phyloP scores from a whole-genome alignment of 2,797 vertebrate genomes.

The Enteromius paludinosus region DNA sequence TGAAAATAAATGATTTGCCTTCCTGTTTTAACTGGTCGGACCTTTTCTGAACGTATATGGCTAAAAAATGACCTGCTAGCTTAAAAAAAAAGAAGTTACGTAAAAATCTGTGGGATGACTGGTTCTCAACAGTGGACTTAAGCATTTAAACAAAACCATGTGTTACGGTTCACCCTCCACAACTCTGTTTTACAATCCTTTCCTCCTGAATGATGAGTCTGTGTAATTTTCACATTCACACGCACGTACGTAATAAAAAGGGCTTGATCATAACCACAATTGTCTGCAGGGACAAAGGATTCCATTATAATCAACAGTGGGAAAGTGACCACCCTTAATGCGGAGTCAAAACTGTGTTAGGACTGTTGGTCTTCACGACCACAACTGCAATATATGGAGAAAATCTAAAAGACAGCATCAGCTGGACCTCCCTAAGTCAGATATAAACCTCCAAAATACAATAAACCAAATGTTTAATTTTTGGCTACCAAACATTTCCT shows the following conservation, averaged over 20 bases:
- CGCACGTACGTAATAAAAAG: conserved; percentile 65
- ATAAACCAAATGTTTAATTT: conserved; percentile 20
- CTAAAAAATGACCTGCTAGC: background rate
- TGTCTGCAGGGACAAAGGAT: conserved; percentile 51
- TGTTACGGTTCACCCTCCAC: conserved; percentile 63
- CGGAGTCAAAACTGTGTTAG: conserved; percentile 47
- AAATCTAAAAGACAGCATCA: conserved; percentile 36
- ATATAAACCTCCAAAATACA: conserved; percentile 31
- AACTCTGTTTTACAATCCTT: conserved; percentile 56
- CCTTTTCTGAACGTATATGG: background rate
- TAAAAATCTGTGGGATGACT: conserved; percentile 12
- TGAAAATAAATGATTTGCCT: background rate
- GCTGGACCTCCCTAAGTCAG: conserved; percentile 27
- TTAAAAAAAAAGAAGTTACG: conserved; percentile 57
- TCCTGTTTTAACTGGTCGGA: background rate
- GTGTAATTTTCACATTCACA: conserved; percentile 69
- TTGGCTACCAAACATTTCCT: conserved; percentile 15
- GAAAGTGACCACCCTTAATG: conserved; percentile 42
- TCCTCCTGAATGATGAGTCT: conserved; percentile 7
- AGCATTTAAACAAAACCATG: conserved; percentile 64
- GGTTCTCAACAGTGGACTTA: conserved; percentile 59
- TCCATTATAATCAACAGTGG: conserved; percentile 27
- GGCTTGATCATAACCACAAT: conserved; percentile 59
- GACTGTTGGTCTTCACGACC: conserved; percentile 25
- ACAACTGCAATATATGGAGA: conserved; percentile 36